These are phyloP conservation scores for Geotrypetes seraphini DNA, from an alignment of 2,797 vertebrate genomes.

Conservation along the genomic window DNA sequence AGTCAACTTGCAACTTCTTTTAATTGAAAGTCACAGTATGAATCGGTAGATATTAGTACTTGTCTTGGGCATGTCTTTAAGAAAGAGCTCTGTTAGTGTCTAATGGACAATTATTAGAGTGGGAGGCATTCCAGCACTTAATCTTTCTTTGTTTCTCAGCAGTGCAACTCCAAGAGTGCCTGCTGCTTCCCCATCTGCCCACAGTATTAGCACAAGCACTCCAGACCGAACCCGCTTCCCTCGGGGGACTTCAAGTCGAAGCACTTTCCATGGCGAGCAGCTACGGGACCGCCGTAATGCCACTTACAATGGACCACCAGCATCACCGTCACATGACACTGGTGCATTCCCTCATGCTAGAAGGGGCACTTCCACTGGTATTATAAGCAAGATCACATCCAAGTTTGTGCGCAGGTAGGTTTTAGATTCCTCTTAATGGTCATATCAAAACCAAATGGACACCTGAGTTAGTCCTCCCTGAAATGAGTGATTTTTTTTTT, in stretches of 20 bases:
- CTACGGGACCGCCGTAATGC: slow-evolving; percentile 88
- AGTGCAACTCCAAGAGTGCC: slow-evolving; percentile 72
- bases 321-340: slow-evolving; percentile 87
- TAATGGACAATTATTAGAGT: neutral
- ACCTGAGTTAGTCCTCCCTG: no score
- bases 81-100: no score
- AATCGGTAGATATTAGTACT: no score
- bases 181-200: slow-evolving; percentile 85
- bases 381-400: slow-evolving; percentile 97
- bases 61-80: no score
- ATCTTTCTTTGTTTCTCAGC: slow-evolving; percentile 25
- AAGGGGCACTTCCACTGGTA: slow-evolving; percentile 85
- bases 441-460: neutral
- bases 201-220: slow-evolving; percentile 85
- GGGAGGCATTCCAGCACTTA: neutral
- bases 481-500: no score
- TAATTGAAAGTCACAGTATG: no score
- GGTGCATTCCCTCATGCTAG: slow-evolving; percentile 80
- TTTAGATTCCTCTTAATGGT: neutral
- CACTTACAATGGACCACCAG: slow-evolving; percentile 90
- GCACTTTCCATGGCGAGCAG: slow-evolving; percentile 95
- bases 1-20: no score
- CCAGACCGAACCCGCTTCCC: slow-evolving; percentile 94
- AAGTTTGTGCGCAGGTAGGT: slow-evolving; percentile 95
- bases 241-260: slow-evolving; percentile 88